phyloP scores from a whole-genome alignment of 2,888 invertebrate species.

The Xanthorhoe designata region DNA sequence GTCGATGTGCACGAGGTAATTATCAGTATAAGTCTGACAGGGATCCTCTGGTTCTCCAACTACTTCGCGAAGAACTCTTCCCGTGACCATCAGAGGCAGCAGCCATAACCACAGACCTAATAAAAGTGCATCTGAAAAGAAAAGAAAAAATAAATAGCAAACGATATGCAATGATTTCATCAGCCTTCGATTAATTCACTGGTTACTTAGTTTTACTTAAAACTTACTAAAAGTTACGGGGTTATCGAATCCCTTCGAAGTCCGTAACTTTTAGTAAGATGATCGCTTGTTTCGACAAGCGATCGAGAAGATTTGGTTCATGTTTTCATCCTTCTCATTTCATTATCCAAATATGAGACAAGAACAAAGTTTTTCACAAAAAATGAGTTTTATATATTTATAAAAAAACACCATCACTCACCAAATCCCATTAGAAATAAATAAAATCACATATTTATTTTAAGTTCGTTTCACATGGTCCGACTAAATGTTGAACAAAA shows the following conservation, averaged over 20 bases:
- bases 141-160: not conserved
- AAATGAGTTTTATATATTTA: not conserved
- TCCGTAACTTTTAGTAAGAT: too few relatives aligned
- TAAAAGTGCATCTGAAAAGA: slow-evolving; percentile 61
- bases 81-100: slow-evolving; percentile 55
- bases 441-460: slow-evolving; percentile 57
- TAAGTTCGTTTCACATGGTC: slow-evolving; percentile 46
- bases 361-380: not conserved
- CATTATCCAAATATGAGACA: not conserved
- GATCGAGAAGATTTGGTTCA: not conserved
- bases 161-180: not conserved
- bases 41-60: slow-evolving; percentile 52
- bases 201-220: too few relatives aligned
- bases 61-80: slow-evolving; percentile 56
- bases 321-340: not conserved
- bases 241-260: too few relatives aligned
- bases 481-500: slow-evolving; percentile 6
- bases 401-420: slow-evolving; percentile 43
- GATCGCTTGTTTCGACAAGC: too few relatives aligned
- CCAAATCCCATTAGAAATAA: slow-evolving; percentile 63
- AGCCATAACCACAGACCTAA: slow-evolving; percentile 64
- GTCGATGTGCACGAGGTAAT: slow-evolving; percentile 61
- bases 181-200: too few relatives aligned
- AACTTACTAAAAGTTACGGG: too few relatives aligned
- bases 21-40: slow-evolving; percentile 60